Conservation (phyloP, 2,113 vertebrate genomes). For the Pelmatolapia mariae region DNA sequence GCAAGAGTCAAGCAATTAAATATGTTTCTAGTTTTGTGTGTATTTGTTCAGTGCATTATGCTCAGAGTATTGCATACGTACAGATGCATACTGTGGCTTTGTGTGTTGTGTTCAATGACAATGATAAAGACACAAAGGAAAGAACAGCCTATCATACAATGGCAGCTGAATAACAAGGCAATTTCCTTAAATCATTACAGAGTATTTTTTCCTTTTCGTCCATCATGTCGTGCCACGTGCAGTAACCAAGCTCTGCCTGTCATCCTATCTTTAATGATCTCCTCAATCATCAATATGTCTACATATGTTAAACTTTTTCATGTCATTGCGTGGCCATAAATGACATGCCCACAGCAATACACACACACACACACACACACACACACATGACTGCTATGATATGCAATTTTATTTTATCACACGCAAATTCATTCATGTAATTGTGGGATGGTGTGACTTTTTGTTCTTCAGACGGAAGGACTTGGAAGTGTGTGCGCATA, state of each 20-base stretch:
- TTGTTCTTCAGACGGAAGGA: not conserved
- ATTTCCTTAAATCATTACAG: not conserved
- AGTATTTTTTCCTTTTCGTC: fast-evolving
- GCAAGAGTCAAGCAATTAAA: not conserved
- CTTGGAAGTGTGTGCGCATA: not conserved
- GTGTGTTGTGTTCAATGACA: not conserved
- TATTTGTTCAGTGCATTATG: not conserved
- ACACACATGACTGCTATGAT: not conserved
- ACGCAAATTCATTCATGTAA: not conserved
- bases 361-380: not conserved
- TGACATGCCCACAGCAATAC: not conserved
- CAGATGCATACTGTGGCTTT: not conserved
- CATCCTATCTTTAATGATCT: not conserved
- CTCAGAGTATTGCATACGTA: not conserved
- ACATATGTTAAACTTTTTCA: not conserved
- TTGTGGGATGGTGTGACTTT: not conserved
- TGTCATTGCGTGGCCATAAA: not conserved
- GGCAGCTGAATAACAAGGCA: not conserved
- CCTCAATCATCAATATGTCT: not conserved
- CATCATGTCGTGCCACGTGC: not conserved
- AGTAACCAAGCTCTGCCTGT: not conserved
- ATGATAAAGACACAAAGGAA: not conserved
- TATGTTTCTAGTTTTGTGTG: not conserved
- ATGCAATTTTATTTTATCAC: not conserved
- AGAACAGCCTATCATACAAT: not conserved